phyloP scores from a whole-genome alignment of 2,888 invertebrate genomes.

The Cosmia pyralina region DNA sequence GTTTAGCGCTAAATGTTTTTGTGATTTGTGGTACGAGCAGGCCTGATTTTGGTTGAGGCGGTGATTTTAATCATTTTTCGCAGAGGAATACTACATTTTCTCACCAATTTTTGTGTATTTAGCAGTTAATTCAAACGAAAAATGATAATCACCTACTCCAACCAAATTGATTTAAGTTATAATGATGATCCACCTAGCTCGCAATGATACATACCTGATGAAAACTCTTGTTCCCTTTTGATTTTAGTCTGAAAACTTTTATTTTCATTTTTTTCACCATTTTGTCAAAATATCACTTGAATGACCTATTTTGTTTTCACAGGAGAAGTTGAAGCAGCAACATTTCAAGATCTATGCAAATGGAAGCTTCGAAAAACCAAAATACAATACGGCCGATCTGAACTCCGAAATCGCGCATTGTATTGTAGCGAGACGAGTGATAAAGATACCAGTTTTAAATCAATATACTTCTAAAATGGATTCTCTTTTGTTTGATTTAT shows the following conservation, averaged over 20 bases:
- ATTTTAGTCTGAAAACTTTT: conserved; percentile 78
- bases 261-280: fast-evolving
- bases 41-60: conserved; percentile 2
- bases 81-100: fast-evolving
- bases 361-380: not conserved
- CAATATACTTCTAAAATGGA: conserved; percentile 28
- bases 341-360: not conserved
- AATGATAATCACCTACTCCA: not conserved
- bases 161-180: not conserved
- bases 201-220: conserved; percentile 91
- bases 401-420: not conserved
- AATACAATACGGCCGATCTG: not conserved
- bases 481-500: conserved; percentile 4
- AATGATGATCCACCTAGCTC: conserved; percentile 91
- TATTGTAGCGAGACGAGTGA: not conserved
- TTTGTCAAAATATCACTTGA: not conserved
- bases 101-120: too few relatives aligned
- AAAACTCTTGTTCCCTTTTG: conserved; percentile 91
- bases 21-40: not conserved
- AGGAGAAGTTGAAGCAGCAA: conserved; percentile 3
- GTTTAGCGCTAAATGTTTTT: not conserved
- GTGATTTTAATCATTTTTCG: not conserved
- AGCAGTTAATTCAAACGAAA: too few relatives aligned
- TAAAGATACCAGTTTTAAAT: not conserved
- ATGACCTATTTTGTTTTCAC: conserved; percentile 9